A percentile compares a stretch with the other conserved stretches of the same genome.
Conservation (phyloP, 1,140 invertebrate genomes). For the Ephestia elutella region DNA sequence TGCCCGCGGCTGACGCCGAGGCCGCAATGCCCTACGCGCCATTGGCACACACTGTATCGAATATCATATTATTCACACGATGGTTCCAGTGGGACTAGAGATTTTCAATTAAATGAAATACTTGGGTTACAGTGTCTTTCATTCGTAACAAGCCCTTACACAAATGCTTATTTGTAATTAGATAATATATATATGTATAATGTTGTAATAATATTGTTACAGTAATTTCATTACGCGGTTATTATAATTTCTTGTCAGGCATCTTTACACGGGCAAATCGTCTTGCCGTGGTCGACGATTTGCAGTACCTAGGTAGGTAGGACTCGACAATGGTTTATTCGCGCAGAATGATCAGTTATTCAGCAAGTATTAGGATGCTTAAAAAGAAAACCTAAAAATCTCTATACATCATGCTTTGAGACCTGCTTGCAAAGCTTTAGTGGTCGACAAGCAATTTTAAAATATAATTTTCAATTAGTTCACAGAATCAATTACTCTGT, state of each 20-base stretch:
- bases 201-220: slow-evolving; percentile 68
- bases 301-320: background rate
- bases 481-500: slow-evolving; percentile 65
- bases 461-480: slow-evolving; percentile 59
- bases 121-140: slow-evolving; percentile 70
- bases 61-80: slow-evolving; percentile 56
- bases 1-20: slow-evolving; percentile 16
- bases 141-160: slow-evolving; percentile 73
- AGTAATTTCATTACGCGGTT: slow-evolving; percentile 74
- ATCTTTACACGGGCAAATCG: slow-evolving; percentile 35
- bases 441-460: slow-evolving; percentile 66
- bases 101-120: slow-evolving; percentile 69
- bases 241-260: slow-evolving; percentile 66
- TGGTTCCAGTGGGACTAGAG: slow-evolving; percentile 73
- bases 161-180: slow-evolving; percentile 71
- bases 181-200: slow-evolving; percentile 50
- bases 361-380: slow-evolving; percentile 50
- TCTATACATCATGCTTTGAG: slow-evolving; percentile 69
- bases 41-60: slow-evolving; percentile 26
- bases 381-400: slow-evolving; percentile 70
- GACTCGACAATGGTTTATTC: background rate
- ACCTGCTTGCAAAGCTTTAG: slow-evolving; percentile 61
- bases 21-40: slow-evolving; percentile 16
- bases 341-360: slow-evolving; percentile 5
- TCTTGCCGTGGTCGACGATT: slow-evolving; percentile 11